Evolutionary conservation across 2,888 invertebrate species (phyloP).

Genomic region (Hydriomena furcata): DNA sequence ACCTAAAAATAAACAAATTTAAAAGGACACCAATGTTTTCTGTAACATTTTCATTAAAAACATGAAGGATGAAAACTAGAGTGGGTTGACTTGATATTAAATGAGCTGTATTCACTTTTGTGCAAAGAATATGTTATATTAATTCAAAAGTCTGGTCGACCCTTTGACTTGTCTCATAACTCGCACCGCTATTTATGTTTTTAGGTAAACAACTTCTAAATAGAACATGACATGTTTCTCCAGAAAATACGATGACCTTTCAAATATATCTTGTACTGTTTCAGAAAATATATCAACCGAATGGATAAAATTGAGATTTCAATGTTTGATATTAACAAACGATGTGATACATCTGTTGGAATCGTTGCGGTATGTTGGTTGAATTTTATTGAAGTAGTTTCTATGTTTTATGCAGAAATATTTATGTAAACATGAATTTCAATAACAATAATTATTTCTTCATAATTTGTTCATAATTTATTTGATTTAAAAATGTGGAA

Average conservation of each 20-base stretch:
- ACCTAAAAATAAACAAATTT: conserved; percentile 14
- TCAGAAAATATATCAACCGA: conserved; percentile 88
- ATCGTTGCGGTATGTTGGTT: conserved; percentile 82
- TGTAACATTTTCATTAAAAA: conserved; percentile 40
- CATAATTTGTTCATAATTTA: conserved; percentile 58
- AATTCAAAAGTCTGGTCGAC: conserved; percentile 35
- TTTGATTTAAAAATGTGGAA: conserved; percentile 36
- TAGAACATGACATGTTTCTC: conserved; percentile 20
- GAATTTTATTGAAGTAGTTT: conserved; percentile 40
- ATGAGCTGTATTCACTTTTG: conserved; percentile 34
- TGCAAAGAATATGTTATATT: conserved; percentile 36
- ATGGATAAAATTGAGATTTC: conserved; percentile 92
- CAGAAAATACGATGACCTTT: conserved; percentile 15
- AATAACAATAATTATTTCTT: conserved; percentile 60
- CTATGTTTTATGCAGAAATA: conserved; percentile 76
- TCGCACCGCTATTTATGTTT: conserved; percentile 20
- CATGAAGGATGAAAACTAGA: conserved; percentile 32
- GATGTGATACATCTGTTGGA: conserved; percentile 88
- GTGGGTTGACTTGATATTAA: conserved; percentile 46
- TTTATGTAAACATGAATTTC: conserved; percentile 38
- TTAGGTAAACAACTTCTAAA: conserved; percentile 24
- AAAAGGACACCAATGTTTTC: conserved; percentile 7
- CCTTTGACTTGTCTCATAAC: conserved; percentile 16
- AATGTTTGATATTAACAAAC: conserved; percentile 87
- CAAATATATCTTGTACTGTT: conserved; percentile 44